phyloP scores from a whole-genome alignment of 1,140 invertebrate genomes.

The Fopius arisanus region DNA sequence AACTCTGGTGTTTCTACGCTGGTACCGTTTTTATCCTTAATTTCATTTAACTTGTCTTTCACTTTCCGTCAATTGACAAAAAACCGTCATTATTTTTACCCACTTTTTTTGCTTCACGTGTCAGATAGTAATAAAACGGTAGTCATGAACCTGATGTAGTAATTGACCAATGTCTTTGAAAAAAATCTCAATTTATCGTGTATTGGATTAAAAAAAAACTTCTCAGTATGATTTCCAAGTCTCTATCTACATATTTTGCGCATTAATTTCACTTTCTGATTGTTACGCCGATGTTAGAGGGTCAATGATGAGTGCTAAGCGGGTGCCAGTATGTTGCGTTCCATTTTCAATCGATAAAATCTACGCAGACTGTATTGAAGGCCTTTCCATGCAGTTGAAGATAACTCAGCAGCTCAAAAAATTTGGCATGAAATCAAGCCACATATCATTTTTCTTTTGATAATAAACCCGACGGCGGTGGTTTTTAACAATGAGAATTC shows the following conservation, averaged over 20 bases:
- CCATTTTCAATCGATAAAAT: slow-evolving; percentile 3
- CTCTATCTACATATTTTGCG: neutral
- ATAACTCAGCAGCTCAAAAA: neutral
- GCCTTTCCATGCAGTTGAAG: neutral
- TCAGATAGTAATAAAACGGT: neutral
- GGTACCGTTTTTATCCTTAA: neutral
- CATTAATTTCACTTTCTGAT: neutral
- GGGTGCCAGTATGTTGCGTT: slow-evolving; percentile 12
- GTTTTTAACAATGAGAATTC: neutral
- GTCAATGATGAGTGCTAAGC: neutral
- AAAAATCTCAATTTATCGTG: too few species aligned
- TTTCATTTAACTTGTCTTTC: neutral
- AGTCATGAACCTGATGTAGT: too few species aligned
- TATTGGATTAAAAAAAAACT: too few species aligned
- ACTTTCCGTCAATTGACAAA: neutral
- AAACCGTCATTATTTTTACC: neutral
- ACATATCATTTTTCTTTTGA: neutral
- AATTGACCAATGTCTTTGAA: too few species aligned
- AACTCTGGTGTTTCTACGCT: neutral
- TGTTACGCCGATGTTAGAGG: neutral
- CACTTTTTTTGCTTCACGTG: neutral
- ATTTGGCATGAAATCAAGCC: neutral
- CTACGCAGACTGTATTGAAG: neutral
- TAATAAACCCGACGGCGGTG: neutral
- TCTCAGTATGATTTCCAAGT: neutral